Percentiles rank a stretch among this genome's conserved stretches.
Conservation (phyloP, 2,888 invertebrate species). For the Harpalus rubripes region DNA sequence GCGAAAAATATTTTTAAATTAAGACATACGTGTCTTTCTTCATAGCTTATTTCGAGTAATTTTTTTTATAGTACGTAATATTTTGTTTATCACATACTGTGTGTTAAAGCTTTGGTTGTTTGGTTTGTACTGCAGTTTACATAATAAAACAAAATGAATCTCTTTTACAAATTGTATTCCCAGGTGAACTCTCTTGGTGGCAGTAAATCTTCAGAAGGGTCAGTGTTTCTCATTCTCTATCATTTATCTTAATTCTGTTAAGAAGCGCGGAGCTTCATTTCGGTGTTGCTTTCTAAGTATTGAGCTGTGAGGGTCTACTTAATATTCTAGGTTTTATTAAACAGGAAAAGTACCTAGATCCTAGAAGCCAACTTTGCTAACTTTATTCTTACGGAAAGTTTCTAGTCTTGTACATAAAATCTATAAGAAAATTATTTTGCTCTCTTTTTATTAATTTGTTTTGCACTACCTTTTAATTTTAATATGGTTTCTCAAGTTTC, state of each 20-base stretch:
- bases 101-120: neutral
- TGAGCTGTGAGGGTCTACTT: conserved; percentile 13
- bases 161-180: neutral
- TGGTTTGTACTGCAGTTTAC: neutral
- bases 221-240: neutral
- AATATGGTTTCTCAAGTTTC: no score
- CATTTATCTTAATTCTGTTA: conserved; percentile 42
- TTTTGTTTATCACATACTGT: no score
- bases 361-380: neutral
- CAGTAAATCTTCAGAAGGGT: conserved; percentile 24
- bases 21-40: no score
- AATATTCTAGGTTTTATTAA: conserved; percentile 49
- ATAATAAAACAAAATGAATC: neutral
- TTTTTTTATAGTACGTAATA: no score
- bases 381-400: conserved; percentile 1
- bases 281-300: neutral
- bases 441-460: conserved; percentile 5
- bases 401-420: neutral
- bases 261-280: neutral
- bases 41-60: no score
- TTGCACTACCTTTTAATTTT: neutral
- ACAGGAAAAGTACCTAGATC: conserved; percentile 17
- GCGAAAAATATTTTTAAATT: no score
- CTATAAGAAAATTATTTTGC: conserved; percentile 13
- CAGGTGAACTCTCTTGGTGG: neutral